Evolutionary conservation across 2,888 invertebrate species (phyloP).

Genomic region (Lithophane ornitopus): DNA sequence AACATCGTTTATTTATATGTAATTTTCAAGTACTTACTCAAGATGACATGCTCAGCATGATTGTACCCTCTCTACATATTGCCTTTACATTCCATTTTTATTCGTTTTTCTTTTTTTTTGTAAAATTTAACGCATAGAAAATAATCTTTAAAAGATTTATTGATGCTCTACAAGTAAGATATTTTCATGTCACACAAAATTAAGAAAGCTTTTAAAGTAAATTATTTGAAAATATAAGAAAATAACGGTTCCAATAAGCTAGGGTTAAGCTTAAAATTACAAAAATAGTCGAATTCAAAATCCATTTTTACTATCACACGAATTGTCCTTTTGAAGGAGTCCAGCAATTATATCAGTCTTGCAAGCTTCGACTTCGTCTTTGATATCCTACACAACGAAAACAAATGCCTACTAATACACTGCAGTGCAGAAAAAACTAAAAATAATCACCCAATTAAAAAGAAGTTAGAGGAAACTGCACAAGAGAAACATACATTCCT

Average conservation of each 20-base stretch:
- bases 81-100: slow-evolving; percentile 63
- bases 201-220: slow-evolving; percentile 42
- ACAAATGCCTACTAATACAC: slow-evolving; percentile 35
- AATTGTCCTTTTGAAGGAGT: slow-evolving; percentile 85
- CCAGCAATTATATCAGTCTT: slow-evolving; percentile 85
- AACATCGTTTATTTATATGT: slow-evolving; percentile 15
- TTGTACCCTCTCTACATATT: slow-evolving; percentile 61
- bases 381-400: slow-evolving; percentile 68
- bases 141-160: slow-evolving; percentile 15
- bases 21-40: slow-evolving; percentile 41
- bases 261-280: slow-evolving; percentile 73
- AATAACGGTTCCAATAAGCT: slow-evolving; percentile 63
- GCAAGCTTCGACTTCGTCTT: slow-evolving; percentile 84
- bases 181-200: slow-evolving; percentile 26
- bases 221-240: slow-evolving; percentile 29
- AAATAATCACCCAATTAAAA: neutral
- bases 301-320: slow-evolving; percentile 81
- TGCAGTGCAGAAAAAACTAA: slow-evolving; percentile 48
- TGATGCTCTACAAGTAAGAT: slow-evolving; percentile 5
- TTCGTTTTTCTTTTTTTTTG: slow-evolving; percentile 30
- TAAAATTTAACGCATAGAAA: slow-evolving; percentile 14
- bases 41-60: slow-evolving; percentile 72
- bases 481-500: slow-evolving; percentile 21
- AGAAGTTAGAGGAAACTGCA: slow-evolving; percentile 38
- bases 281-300: slow-evolving; percentile 84